Conservation (phyloP, 2,797 vertebrate genomes). For the Megaceryle alcyon region DNA sequence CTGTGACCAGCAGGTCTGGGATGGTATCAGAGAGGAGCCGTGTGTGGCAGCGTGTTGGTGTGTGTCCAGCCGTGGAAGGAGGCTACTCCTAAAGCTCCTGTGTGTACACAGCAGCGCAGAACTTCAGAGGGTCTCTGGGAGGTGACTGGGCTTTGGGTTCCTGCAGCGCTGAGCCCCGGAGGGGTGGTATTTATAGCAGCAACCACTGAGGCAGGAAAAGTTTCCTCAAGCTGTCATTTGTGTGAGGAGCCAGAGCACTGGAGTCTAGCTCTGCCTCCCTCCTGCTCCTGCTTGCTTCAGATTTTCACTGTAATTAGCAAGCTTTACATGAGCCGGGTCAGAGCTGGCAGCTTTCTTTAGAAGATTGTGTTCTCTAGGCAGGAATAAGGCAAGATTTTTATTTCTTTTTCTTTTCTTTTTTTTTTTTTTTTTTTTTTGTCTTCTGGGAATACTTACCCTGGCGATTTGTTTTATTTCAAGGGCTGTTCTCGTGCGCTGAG, state of each 20-base stretch:
- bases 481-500: background rate
- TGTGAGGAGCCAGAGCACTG: background rate
- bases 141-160: slow-evolving; percentile 14
- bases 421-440: background rate
- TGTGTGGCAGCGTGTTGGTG: rapidly evolving
- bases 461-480: background rate
- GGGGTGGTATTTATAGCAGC: slow-evolving; percentile 68
- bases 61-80: rapidly evolving
- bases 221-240: slow-evolving; percentile 54
- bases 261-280: background rate
- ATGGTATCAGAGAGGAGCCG: rapidly evolving
- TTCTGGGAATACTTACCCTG: background rate
- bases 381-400: background rate
- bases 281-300: background rate
- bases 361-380: background rate
- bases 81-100: background rate
- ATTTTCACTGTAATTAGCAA: slow-evolving; percentile 39
- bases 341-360: slow-evolving; percentile 2
- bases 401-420: background rate
- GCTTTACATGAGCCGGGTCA: background rate
- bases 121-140: background rate
- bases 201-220: slow-evolving; percentile 33
- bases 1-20: background rate
- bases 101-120: background rate
- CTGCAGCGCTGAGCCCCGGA: background rate